Evolutionary conservation across 2,113 vertebrate species (phyloP), one percentile per base, ranked within the genome.

Genomic region (Orthochromis malagaraziensis): DNA sequence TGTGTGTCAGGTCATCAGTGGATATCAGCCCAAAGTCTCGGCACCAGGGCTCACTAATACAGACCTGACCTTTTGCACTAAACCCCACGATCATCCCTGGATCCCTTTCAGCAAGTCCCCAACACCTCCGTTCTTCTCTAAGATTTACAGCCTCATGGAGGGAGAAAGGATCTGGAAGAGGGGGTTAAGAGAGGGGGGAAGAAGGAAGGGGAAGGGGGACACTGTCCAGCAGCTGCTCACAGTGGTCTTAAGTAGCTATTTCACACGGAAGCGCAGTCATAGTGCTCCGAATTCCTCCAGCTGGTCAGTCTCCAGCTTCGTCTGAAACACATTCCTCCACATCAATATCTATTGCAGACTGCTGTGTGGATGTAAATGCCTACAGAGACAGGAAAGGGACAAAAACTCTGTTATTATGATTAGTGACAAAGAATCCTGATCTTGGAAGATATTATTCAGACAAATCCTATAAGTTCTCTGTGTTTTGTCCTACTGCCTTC

Each of bases 161-260:
- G 90, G 29, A 88, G 51, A 84, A 90, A 86, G 85, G 84, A 83
- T 87, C 57, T 63, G 49, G 81, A 33, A 47, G 58, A 12, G 40
- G 65, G 19, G 86, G 57, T 42, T 51, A 33, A 85, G 60, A 21
- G 45, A 49, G 40, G 47, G 73, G 73, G 77, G 47, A 14, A 55
- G 53, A 70, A 68, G 33, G 63, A 68, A 68, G 63, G 33, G 63
- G 33, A 68, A 68, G 33, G 90, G 89, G 88, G 91, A 90, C 93
- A 95, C 95, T 96, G 96, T 95, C 95, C 94, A 73, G 95, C 96
- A 97, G 96, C 96, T 97, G 96, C 97, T 96, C 95, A 87, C 85
- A 93, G 87, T 92, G 93, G 94, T 95, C 94, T 96, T 96, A 96
- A 96, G 95, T 86, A 94, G 95, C 93, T 89, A 96, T 96, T 97